A percentile compares a stretch with the other conserved stretches of the same genome.
phyloP scores from a whole-genome alignment of 2,888 invertebrate species.

The Pterobdella sp. region DNA sequence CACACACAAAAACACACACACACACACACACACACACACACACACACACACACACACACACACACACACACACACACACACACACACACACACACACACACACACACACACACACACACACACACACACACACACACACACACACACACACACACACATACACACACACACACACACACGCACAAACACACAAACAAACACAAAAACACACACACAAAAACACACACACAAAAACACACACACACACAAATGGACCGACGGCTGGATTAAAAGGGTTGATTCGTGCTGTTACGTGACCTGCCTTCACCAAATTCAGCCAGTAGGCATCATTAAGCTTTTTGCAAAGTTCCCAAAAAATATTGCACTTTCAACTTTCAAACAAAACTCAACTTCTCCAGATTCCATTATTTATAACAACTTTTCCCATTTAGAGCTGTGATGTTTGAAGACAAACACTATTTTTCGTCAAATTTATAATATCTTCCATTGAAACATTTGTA shows the following conservation, averaged over 20 bases:
- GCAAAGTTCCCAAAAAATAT: too few species aligned
- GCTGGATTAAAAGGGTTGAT: conserved; percentile 16
- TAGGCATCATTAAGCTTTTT: too few species aligned
- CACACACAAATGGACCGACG: conserved; percentile 11
- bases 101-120: conserved; percentile 14
- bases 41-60: conserved; percentile 14
- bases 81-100: conserved; percentile 16
- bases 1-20: conserved; percentile 13
- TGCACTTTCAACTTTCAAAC: too few species aligned
- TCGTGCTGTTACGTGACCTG: conserved; percentile 11
- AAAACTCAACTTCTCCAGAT: too few species aligned
- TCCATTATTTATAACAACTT: too few species aligned
- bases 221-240: neutral
- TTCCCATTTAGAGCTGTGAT: too few species aligned
- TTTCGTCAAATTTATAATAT: too few species aligned
- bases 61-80: conserved; percentile 12
- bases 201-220: neutral
- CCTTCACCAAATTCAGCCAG: conserved; percentile 2
- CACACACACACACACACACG: conserved; percentile 15
- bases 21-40: conserved; percentile 16
- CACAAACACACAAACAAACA: conserved; percentile 5
- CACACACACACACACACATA: conserved; percentile 12
- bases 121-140: conserved; percentile 16
- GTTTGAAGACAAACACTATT: too few species aligned
- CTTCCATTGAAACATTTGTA: too few species aligned